A percentile compares a stretch with the other conserved stretches of the same genome.
phyloP scores from a whole-genome alignment of 2,888 invertebrate species.

The Pycnomerus fuliginosus region DNA sequence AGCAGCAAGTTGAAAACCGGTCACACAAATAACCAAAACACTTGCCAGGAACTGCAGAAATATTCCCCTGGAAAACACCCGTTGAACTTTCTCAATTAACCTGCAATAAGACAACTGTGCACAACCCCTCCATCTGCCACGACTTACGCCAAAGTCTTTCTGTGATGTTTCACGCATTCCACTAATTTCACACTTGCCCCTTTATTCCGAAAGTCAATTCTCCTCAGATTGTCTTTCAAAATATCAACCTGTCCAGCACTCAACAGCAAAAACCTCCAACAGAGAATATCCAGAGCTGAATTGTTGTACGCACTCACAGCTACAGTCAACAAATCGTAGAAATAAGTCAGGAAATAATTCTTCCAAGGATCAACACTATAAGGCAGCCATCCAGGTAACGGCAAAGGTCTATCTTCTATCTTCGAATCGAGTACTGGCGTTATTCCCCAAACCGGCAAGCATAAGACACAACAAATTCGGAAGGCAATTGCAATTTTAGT shows the following conservation, averaged over 20 bases:
- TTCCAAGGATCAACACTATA: not conserved
- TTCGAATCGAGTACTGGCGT: not conserved
- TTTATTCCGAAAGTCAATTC: conserved; percentile 10
- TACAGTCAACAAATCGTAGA: not conserved
- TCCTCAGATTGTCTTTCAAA: conserved; percentile 30
- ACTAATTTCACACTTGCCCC: not conserved
- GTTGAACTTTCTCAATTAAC: conserved; percentile 10
- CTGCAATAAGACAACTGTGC: conserved; percentile 5
- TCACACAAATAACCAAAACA: conserved; percentile 23
- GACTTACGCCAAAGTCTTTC: conserved; percentile 4
- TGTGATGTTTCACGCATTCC: conserved; percentile 6
- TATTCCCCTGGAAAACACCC: conserved; percentile 15
- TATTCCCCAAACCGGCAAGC: not conserved
- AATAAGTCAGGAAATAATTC: not conserved
- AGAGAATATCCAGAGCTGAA: conserved; percentile 21
- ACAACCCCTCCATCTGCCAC: too few relatives aligned
- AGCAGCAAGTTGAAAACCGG: conserved; percentile 17
- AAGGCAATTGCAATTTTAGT: not conserved
- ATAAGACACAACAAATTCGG: not conserved
- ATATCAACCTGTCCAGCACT: conserved; percentile 31
- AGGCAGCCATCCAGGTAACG: not conserved
- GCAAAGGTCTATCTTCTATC: not conserved
- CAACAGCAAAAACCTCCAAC: conserved; percentile 26
- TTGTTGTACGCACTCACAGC: not conserved
- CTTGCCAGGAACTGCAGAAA: conserved; percentile 23